Evolutionary conservation across 2,113 vertebrate genomes (phyloP), one percentile per base, ranked within the genome.

Genomic region (Petaurus breviceps): DNA sequence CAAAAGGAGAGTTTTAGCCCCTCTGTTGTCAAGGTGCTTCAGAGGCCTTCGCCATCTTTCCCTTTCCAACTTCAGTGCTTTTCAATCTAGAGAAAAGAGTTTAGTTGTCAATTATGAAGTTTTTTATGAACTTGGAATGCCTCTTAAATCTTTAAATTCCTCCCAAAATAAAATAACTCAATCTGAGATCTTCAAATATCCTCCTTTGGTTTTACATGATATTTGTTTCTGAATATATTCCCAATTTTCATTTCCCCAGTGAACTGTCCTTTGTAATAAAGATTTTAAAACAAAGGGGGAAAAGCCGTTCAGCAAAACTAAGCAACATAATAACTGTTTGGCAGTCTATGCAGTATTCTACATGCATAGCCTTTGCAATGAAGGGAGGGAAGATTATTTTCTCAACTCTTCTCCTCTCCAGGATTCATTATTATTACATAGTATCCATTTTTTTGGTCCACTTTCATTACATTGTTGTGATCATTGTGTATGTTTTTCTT

Each of bases 1-100:
- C 47, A 95, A 96, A 95, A 50, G 92, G 9, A 91, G 52, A 92
- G 68, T 94, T 51, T 94, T 68, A 68, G 31, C 37, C 7, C n/a
- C 2, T 43, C 10, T 43, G 37, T 43, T 84, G 7, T 14, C 47
- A n/a, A 93, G 91, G 28, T 11, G 31, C 53, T 43, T 51, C 51
- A 57, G 12, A 26, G 1, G 28, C 92, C 2, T 54, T 68, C 61
- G 94, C 1, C 92, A 51, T 93, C 22, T 91, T 12, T 84, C n/a
- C 68, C 16, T 84, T 84, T 84, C 9, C n/a, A 7, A 84, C n/a
- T 84, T 84, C 16, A 84, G 7, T 84, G 68, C 19, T 84, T 84
- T 43, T 84, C 37, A 23, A 43, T 43, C 68, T 43, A 84, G 68
- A 3, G 68, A 43, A 43, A 84, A 84, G 37, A 68, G 6, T 43